Conservation (phyloP, 1,140 invertebrate species). For the Piezodorus guildinii region DNA sequence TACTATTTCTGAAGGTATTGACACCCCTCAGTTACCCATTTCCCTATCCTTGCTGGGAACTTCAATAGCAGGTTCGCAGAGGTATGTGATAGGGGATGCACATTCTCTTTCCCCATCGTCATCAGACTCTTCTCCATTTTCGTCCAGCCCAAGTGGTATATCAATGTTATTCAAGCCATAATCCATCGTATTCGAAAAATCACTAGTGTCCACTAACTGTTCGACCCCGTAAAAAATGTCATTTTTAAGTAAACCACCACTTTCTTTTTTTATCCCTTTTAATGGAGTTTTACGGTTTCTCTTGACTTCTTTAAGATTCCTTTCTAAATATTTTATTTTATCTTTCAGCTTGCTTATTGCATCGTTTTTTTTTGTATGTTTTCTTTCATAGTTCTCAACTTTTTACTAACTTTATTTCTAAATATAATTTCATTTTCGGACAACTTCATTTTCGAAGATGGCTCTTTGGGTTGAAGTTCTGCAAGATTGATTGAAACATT, state of each 20-base stretch:
- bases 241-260: too few relatives aligned
- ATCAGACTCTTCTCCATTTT: not conserved
- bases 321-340: constrained; percentile 9
- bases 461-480: not conserved
- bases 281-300: not conserved
- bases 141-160: not conserved
- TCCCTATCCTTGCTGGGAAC: not conserved
- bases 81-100: not conserved
- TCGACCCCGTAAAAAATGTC: too few relatives aligned
- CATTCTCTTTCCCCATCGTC: not conserved
- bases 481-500: not conserved
- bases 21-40: too few relatives aligned
- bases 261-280: not conserved
- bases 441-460: not conserved
- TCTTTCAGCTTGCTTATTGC: constrained; percentile 4
- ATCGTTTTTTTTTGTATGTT: not conserved
- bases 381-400: not conserved
- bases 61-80: constrained; percentile 10
- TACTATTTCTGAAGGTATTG: too few relatives aligned
- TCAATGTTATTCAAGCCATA: not conserved
- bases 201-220: too few relatives aligned
- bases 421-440: not conserved
- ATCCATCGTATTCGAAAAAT: not conserved
- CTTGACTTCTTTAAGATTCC: not conserved
- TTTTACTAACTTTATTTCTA: constrained; percentile 3